phyloP scores from a whole-genome alignment of 2,113 vertebrate genomes.

The Calidris pygmaea region DNA sequence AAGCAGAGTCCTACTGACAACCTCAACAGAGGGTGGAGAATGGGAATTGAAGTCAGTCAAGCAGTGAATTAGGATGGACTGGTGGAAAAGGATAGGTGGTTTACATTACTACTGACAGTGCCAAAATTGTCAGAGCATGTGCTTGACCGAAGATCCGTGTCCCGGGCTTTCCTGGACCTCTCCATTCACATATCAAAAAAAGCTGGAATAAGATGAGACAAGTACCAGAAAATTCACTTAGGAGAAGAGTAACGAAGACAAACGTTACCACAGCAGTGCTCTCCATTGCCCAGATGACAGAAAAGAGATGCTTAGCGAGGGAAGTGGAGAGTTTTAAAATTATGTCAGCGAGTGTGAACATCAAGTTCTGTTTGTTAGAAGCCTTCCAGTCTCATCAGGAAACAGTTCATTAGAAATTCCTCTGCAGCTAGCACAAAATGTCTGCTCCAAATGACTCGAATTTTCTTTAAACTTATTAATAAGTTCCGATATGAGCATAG shows the following conservation, averaged over 20 bases:
- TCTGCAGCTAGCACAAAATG: neutral
- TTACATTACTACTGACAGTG: neutral
- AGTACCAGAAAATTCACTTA: neutral
- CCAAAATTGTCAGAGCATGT: neutral
- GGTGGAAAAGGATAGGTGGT: neutral
- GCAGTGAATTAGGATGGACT: neutral
- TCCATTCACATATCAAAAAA: neutral
- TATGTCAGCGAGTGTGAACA: neutral
- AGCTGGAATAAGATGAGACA: neutral
- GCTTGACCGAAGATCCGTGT: neutral
- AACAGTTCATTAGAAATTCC: slow-evolving; percentile 34
- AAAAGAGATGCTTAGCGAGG: neutral
- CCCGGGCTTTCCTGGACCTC: neutral
- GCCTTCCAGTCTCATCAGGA: slow-evolving; percentile 15
- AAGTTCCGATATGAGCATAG: neutral
- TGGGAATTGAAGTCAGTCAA: neutral
- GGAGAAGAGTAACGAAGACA: neutral
- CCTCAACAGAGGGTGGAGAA: neutral
- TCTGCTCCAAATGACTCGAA: neutral
- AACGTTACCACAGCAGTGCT: neutral
- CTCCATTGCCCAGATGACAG: neutral
- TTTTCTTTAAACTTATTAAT: neutral
- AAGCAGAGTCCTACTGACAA: neutral
- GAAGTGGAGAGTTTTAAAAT: neutral
- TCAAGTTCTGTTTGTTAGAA: neutral